phyloP scores from a whole-genome alignment of 1,140 invertebrate species.

The Drosophila kurseongensis region DNA sequence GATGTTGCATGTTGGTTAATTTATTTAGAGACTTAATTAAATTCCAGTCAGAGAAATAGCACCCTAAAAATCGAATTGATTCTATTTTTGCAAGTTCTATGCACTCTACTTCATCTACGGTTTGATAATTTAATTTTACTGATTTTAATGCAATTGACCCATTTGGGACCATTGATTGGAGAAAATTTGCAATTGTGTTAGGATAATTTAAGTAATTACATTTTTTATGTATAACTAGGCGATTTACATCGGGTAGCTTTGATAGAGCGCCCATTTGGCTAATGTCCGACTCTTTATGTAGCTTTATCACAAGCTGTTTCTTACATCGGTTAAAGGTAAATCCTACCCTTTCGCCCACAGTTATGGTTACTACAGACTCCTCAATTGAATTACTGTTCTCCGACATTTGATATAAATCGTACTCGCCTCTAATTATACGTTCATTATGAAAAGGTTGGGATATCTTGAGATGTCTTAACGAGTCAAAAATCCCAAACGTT shows the following conservation, averaged over 20 bases:
- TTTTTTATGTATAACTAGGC: not conserved
- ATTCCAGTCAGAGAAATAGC: not conserved
- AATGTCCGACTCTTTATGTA: too few species aligned
- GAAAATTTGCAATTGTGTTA: not conserved
- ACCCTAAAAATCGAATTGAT: not conserved
- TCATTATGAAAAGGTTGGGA: too few species aligned
- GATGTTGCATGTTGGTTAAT: too few species aligned
- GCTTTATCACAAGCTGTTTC: not conserved
- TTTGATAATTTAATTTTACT: not conserved
- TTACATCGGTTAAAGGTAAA: not conserved
- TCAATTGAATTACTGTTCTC: not conserved
- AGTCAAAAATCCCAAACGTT: not conserved
- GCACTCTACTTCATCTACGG: not conserved
- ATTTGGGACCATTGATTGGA: not conserved
- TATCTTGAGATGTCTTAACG: not conserved
- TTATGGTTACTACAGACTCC: not conserved
- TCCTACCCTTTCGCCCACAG: not conserved
- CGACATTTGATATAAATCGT: not conserved
- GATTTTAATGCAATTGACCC: not conserved
- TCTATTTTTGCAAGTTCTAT: not conserved
- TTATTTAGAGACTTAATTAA: not conserved
- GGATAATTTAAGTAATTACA: too few species aligned
- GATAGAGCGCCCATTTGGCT: not conserved
- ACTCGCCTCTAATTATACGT: not conserved
- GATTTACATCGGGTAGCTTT: not conserved